phyloP scores from a whole-genome alignment of 2,797 vertebrate species.

The Acipenser ruthenus region DNA sequence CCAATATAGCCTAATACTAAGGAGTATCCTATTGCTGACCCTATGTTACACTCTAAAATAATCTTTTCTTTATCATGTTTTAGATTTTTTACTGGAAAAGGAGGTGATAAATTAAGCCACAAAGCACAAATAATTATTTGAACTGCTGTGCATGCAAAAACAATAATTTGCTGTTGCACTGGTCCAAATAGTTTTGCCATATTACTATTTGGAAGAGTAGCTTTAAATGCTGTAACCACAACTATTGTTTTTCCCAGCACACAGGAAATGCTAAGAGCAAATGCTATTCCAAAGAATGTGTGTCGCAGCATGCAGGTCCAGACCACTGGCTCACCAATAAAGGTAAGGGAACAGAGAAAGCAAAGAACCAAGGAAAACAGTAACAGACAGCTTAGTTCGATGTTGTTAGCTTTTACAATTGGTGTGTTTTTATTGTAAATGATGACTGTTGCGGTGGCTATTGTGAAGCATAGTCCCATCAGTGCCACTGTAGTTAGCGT shows the following conservation, averaged over 20 bases:
- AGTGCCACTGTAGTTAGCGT: slow-evolving; percentile 51
- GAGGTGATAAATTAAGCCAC: background rate
- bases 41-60: background rate
- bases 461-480: slow-evolving; percentile 51
- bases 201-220: slow-evolving; percentile 48
- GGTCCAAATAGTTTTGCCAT: slow-evolving; percentile 56
- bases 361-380: slow-evolving; percentile 64
- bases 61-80: background rate
- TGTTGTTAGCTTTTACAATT: slow-evolving; percentile 64
- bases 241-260: slow-evolving; percentile 67
- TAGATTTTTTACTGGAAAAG: background rate
- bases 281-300: slow-evolving; percentile 61
- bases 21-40: background rate
- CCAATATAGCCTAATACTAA: background rate
- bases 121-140: background rate
- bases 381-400: slow-evolving; percentile 64
- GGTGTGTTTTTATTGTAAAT: slow-evolving; percentile 47
- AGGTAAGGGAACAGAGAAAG: slow-evolving; percentile 65
- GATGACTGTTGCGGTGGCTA: slow-evolving; percentile 48
- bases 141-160: background rate
- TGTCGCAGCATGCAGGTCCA: slow-evolving; percentile 71
- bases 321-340: slow-evolving; percentile 57
- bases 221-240: slow-evolving; percentile 63
- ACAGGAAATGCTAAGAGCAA: slow-evolving; percentile 65
- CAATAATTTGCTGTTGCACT: no score